Evolutionary conservation across 2,888 invertebrate genomes (phyloP).

Genomic region (Didymodactylos carnosus): DNA sequence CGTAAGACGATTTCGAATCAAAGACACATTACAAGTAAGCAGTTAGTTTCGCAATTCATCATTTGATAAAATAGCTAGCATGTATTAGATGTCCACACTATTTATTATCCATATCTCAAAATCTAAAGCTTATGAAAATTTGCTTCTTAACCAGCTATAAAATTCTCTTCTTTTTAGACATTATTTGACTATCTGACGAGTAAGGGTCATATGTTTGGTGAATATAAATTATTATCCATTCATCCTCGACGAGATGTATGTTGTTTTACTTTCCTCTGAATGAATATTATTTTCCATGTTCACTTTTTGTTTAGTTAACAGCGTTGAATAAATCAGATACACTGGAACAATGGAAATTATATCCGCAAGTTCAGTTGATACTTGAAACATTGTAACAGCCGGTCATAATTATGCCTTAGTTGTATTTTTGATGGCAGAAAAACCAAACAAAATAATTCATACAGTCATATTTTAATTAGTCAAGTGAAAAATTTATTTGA

Average conservation of each 20-base stretch:
- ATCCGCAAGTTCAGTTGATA: constrained; percentile 78
- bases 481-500: too few species aligned
- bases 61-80: too few species aligned
- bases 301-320: constrained; percentile 47
- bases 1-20: constrained; percentile 53
- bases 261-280: constrained; percentile 20
- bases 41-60: neutral
- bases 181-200: constrained; percentile 68
- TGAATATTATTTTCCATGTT: constrained; percentile 16
- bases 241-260: constrained; percentile 88
- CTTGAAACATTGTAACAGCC: constrained; percentile 47
- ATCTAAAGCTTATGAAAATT: too few species aligned
- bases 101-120: too few species aligned
- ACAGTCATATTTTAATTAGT: too few species aligned
- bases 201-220: constrained; percentile 63
- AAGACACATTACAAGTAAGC: constrained; percentile 27
- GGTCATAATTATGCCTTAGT: too few species aligned
- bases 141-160: too few species aligned
- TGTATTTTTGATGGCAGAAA: too few species aligned
- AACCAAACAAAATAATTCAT: too few species aligned
- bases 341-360: constrained; percentile 60
- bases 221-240: constrained; percentile 72
- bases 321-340: constrained; percentile 53
- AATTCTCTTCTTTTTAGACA: constrained; percentile 45
- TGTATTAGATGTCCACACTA: too few species aligned